These are phyloP conservation scores for Nannoperca australis DNA, from an alignment of 2,797 vertebrate genomes.

Conservation along the genomic window DNA sequence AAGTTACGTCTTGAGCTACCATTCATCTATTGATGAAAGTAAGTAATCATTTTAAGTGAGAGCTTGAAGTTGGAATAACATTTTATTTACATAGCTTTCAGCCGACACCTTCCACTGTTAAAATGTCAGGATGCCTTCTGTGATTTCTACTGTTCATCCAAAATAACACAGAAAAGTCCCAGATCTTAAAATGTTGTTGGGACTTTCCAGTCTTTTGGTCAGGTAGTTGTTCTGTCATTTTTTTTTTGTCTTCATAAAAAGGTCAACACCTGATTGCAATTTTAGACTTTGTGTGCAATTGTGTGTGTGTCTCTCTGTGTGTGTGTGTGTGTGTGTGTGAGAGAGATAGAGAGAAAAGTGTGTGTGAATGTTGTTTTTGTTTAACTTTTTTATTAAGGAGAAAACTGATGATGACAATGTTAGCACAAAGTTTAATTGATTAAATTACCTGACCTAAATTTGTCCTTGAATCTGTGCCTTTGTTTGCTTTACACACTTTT, in stretches of 20 bases:
- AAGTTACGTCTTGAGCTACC: conserved; percentile 4
- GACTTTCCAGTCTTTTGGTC: conserved; percentile 18
- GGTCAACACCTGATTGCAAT: conserved; percentile 12
- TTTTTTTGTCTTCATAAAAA: conserved; percentile 33
- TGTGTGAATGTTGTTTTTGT: conserved; percentile 30
- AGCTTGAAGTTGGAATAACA: neutral
- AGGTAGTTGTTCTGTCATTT: conserved; percentile 13
- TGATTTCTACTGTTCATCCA: conserved; percentile 47
- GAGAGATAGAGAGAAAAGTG: neutral
- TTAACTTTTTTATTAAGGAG: conserved; percentile 55
- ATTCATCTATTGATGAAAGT: conserved; percentile 16
- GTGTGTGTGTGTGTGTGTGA: conserved; percentile 6
- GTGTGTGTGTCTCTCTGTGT: neutral
- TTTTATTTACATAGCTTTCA: conserved; percentile 34
- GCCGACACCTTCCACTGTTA: conserved; percentile 28
- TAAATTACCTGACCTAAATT: conserved; percentile 67
- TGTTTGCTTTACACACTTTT: neutral
- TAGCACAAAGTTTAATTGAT: conserved; percentile 50
- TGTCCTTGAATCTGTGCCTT: neutral
- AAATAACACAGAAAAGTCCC: conserved; percentile 31
- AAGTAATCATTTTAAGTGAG: conserved; percentile 10
- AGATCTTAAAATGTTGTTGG: conserved; percentile 6
- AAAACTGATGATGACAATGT: conserved; percentile 45
- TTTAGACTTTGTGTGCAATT: conserved; percentile 24
- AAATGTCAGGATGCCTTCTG: conserved; percentile 37